Evolutionary conservation across 1,140 invertebrate species (phyloP), one percentile per base, ranked within the genome.

Genomic region (Vanessa tameamea): DNA sequence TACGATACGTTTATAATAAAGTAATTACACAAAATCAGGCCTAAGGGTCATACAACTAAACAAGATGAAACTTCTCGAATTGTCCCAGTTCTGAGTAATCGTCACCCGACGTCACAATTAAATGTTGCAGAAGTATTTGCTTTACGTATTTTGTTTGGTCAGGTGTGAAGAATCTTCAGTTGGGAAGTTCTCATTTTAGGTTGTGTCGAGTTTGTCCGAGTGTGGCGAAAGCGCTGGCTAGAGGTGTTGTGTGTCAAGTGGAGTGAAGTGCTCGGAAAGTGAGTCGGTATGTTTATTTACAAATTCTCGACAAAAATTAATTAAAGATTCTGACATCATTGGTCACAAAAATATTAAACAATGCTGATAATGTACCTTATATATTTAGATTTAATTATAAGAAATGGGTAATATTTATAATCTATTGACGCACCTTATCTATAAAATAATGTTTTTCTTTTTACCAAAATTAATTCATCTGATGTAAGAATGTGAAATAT

Each of bases 101-200:
- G 26, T 31, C 9, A 43, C n/a, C 67, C 20, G 12, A 37, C 67
- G 67, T 69, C 67, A 69, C 53, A 37, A 4, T 47, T 57, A 55
- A 15, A 9, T 48, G 9, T 43, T 43, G 37, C 37, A 43, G 37
- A 43, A 43, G 37, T 43, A 43, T 43, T 43, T 43, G 37, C 9
- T 43, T 1, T 43, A 47, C 51, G 20, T 20, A 72, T 55, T 66
- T 59, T 72, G 50, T 72, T 72, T 72, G 64, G 14, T 72, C 70
- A 72, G 51, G 48, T 65, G 64, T 43, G 64, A 50, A 50, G 37
- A 23, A 65, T 23, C 48, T 51, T 51, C 26, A 51, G 48, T 14
- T 6, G 1, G n/a, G n/a, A 51, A 51, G 48, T 51, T n/a, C 14
- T 51, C 48, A 51, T n/a, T 51, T 51, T 43, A 43, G 37, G 48